phyloP scores from a whole-genome alignment of 2,113 vertebrate species.

The Paralichthys olivaceus region DNA sequence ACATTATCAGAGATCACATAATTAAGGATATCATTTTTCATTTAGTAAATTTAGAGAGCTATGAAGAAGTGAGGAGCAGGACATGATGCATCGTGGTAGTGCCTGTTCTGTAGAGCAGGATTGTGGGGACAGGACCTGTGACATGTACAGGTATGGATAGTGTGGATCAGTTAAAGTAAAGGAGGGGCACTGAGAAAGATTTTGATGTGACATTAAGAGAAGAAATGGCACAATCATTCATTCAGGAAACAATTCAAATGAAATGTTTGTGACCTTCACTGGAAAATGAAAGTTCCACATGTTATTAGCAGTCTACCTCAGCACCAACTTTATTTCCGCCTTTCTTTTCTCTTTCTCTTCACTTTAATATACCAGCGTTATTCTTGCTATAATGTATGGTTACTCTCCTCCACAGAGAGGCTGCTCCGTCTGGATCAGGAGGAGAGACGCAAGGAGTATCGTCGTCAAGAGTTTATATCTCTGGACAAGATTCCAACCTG shows the following conservation, averaged over 20 bases:
- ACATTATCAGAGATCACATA: background rate
- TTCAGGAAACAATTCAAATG: background rate
- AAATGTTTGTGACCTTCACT: background rate
- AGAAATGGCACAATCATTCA: background rate
- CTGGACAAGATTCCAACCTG: constrained; percentile 88
- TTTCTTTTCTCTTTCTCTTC: background rate
- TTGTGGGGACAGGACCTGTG: background rate
- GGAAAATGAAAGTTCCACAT: background rate
- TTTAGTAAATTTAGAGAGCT: background rate
- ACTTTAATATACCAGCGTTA: background rate
- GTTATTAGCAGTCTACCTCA: background rate
- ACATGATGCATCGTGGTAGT: background rate
- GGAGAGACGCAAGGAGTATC: constrained; percentile 93
- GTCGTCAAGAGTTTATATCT: constrained; percentile 82
- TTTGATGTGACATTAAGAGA: constrained; percentile 4
- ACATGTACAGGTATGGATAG: background rate
- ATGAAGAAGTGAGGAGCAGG: background rate
- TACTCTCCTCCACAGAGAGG: constrained; percentile 83
- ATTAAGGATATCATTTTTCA: constrained; percentile 4
- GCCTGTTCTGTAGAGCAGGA: background rate
- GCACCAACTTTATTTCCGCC: background rate
- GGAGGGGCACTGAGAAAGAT: background rate
- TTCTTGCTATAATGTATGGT: background rate
- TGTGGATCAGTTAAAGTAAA: background rate
- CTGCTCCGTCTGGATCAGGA: constrained; percentile 90